Conservation (phyloP, 2,888 invertebrate genomes). For the Antitype chi region DNA sequence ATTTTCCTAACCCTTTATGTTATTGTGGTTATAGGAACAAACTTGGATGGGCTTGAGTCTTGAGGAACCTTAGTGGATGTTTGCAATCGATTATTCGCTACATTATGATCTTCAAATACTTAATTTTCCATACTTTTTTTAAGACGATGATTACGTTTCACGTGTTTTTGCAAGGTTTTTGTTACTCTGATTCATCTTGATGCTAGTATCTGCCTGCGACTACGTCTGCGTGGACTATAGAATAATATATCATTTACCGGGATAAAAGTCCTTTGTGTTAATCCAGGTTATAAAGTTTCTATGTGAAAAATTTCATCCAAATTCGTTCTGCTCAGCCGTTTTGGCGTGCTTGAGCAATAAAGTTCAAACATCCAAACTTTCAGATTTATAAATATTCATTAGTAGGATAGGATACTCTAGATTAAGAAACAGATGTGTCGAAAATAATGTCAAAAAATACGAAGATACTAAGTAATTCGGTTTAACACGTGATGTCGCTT, state of each 20-base stretch:
- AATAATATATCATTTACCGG: neutral
- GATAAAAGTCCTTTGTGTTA: neutral
- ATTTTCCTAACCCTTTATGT: slow-evolving; percentile 2
- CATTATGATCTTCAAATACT: neutral
- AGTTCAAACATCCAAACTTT: too few species aligned
- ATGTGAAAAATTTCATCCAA: too few species aligned
- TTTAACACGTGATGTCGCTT: slow-evolving; percentile 1
- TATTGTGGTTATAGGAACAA: neutral
- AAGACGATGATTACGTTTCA: neutral
- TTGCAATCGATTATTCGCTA: neutral
- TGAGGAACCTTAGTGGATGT: neutral
- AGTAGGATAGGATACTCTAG: neutral
- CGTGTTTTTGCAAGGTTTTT: neutral
- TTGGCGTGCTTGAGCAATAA: neutral
- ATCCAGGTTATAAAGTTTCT: neutral
- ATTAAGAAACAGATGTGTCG: neutral
- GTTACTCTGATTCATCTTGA: neutral
- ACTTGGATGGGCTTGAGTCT: neutral
- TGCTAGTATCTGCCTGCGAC: neutral
- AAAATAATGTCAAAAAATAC: too few species aligned
- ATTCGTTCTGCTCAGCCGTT: neutral
- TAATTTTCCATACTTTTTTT: neutral
- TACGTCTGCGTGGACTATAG: neutral
- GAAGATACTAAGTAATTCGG: neutral
- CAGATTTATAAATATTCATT: too few species aligned